Base-by-base conservation (phyloP, 2,113 vertebrate species). In the Pandion haliaetus region DNA sequence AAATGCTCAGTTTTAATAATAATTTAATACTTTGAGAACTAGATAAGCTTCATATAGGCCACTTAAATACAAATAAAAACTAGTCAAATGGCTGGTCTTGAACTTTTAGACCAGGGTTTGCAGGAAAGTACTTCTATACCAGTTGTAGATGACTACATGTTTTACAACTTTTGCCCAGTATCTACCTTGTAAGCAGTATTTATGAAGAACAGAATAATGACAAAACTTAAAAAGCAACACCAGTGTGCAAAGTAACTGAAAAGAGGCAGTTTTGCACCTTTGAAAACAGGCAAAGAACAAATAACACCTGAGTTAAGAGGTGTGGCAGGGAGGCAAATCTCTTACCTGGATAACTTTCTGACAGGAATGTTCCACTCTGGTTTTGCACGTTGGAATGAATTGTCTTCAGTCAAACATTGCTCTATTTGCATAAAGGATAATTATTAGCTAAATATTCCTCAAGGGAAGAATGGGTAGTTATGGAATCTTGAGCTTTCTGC, bases 321-420 rank as follows among this genome's bases (percentile, higher is more conserved):
- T 57, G 26, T 73, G 40, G 24, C 12, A 92, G 21, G n/a, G 42
- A 86, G 17, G 38, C n/a, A 76, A 34, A 78, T 70, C 28, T 89
- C 96, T 97, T 97, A 96, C 96, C 95, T 95, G 90, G 21, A 11
- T 23, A 79, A 55, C 21, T 83, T 52, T 90, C 63, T 95, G 59
- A 62, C 54, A 74, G 71, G 57, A 91, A 32, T 80, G 58, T 92
- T 80, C 72, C 76, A 77, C 61, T 86, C 88, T 84, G 52, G 0
- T 88, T 92, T 86, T 81, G 70, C 47, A 55, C 1, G 7, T 86
- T 82, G 59, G 42, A 90, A 84, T 95, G 93, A 94, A 95, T 95
- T 63, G 81, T 76, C 83, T 82, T 95, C 85, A 89, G 67, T 61
- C 74, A 73, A 79, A 47, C n/a, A 80, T 82, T 87, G 42, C 44